A percentile compares a stretch with the other conserved stretches of the same genome.
phyloP scores from a whole-genome alignment of 2,113 vertebrate species.

The Pogonocichla stellata region DNA sequence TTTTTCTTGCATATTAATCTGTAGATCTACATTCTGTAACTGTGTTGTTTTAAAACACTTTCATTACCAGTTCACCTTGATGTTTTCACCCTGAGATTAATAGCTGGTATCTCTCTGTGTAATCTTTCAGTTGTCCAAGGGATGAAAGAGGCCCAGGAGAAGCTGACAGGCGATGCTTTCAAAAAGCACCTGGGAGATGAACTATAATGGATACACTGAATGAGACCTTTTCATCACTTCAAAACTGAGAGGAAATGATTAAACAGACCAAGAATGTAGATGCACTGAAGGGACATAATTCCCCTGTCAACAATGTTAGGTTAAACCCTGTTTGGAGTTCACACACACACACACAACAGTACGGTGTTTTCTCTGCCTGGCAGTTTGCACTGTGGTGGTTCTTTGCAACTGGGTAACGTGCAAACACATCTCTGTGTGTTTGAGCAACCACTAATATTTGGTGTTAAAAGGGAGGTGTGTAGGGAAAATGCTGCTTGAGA shows the following conservation, averaged over 20 bases:
- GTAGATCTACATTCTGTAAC: neutral
- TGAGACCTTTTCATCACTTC: neutral
- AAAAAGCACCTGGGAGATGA: slow-evolving; percentile 87
- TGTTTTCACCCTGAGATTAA: neutral
- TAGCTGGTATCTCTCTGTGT: neutral
- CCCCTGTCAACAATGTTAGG: slow-evolving; percentile 19
- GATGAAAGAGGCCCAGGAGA: slow-evolving; percentile 96
- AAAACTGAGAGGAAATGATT: slow-evolving; percentile 14
- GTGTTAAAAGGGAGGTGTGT: slow-evolving; percentile 1
- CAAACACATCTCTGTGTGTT: slow-evolving; percentile 6
- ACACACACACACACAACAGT: neutral
- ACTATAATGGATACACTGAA: slow-evolving; percentile 78
- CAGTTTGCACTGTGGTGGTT: slow-evolving; percentile 1
- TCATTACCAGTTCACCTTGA: neutral
- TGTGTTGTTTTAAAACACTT: neutral
- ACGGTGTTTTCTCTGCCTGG: slow-evolving; percentile 23
- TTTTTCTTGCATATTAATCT: neutral
- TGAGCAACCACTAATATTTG: neutral
- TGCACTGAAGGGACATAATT: slow-evolving; percentile 34
- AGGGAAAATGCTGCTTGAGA: neutral
- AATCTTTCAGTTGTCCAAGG: slow-evolving; percentile 83
- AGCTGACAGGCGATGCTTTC: slow-evolving; percentile 90
- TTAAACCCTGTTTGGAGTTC: slow-evolving; percentile 44
- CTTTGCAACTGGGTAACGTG: neutral
- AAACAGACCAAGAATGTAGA: slow-evolving; percentile 37